Percentiles rank a stretch among this genome's conserved stretches.
phyloP scores from a whole-genome alignment of 2,113 vertebrate species.

The Nycticorax nycticorax region DNA sequence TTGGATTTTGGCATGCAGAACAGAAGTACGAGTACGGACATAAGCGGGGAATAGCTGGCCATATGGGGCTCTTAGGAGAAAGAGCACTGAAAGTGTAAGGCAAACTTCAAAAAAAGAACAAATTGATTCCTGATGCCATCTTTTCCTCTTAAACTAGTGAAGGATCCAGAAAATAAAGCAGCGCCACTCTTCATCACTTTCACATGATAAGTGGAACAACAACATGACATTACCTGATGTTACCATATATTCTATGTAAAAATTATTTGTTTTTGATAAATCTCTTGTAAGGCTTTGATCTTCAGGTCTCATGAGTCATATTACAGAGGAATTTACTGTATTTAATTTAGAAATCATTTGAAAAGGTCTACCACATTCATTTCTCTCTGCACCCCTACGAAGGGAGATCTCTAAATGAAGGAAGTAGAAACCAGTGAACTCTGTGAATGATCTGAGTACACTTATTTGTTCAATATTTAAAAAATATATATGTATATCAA shows the following conservation, averaged over 20 bases:
- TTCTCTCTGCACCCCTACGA: neutral
- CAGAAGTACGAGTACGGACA: neutral
- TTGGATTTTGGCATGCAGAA: neutral
- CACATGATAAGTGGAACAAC: neutral
- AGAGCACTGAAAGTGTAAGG: neutral
- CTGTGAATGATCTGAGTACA: neutral
- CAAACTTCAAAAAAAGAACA: slow-evolving; percentile 36
- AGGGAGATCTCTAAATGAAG: neutral
- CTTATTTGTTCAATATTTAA: neutral
- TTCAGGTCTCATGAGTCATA: slow-evolving; percentile 31
- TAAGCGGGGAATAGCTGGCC: neutral
- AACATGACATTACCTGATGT: slow-evolving; percentile 2
- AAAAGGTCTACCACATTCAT: neutral
- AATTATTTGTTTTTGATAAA: slow-evolving; percentile 49
- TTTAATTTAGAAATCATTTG: slow-evolving; percentile 51
- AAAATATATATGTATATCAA: neutral
- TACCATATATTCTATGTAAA: neutral
- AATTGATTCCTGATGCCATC: slow-evolving; percentile 65
- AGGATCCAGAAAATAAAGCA: slow-evolving; percentile 7
- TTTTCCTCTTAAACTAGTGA: neutral
- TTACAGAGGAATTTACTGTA: slow-evolving; percentile 44
- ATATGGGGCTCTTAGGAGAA: neutral
- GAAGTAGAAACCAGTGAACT: neutral
- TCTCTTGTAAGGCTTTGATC: slow-evolving; percentile 59
- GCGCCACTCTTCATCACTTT: neutral